These are phyloP conservation scores for Platorchestia sp. DNA, from an alignment of 1,140 invertebrate species.

Conservation along the genomic window DNA sequence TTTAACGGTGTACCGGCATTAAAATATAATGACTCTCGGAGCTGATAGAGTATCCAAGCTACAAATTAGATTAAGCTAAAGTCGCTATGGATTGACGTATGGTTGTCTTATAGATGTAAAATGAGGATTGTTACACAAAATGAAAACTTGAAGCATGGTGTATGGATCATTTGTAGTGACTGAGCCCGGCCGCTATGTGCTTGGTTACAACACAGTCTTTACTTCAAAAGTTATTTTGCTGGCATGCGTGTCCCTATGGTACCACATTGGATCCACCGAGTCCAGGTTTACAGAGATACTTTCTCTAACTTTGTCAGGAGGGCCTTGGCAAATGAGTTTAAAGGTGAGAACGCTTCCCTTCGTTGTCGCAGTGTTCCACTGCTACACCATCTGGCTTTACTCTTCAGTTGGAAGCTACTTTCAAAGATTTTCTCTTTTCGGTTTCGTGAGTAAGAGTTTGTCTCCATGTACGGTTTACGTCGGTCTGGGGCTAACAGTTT, in stretches of 20 bases:
- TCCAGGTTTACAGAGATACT: background rate
- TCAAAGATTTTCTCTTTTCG: background rate
- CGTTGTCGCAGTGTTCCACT: background rate
- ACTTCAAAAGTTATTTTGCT: background rate
- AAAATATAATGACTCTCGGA: too few species aligned
- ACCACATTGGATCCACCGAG: conserved; percentile 3
- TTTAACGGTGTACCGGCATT: too few species aligned
- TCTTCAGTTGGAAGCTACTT: conserved; percentile 2
- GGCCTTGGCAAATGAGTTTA: background rate
- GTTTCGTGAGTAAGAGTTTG: background rate
- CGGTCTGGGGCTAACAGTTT: background rate
- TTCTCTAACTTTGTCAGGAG: background rate
- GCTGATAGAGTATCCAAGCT: background rate
- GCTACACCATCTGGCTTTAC: conserved; percentile 23
- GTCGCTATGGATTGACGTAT: too few species aligned
- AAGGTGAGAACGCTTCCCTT: background rate
- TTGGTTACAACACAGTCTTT: background rate
- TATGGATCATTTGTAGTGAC: background rate
- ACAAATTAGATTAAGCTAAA: background rate
- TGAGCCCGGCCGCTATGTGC: background rate
- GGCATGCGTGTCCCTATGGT: background rate
- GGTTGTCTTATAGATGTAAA: background rate
- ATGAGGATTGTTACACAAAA: background rate
- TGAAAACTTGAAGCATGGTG: background rate
- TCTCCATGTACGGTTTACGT: background rate